These are phyloP conservation scores for Urocolius indicus DNA, from an alignment of 2,113 vertebrate species.

Conservation along the genomic window DNA sequence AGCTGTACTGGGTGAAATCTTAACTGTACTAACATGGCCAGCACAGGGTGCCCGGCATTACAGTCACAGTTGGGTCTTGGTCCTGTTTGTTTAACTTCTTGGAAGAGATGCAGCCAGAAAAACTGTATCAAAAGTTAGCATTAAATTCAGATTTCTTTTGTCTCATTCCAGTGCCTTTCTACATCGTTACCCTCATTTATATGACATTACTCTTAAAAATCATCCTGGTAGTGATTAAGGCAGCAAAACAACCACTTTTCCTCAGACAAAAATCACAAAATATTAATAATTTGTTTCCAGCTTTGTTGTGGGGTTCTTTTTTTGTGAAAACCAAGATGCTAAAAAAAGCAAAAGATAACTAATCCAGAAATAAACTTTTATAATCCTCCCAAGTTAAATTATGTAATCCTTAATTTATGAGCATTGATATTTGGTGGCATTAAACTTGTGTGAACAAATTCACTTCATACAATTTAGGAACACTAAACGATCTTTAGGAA, in stretches of 20 bases:
- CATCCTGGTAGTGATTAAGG: neutral
- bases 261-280: conserved; percentile 27
- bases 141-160: neutral
- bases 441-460: conserved; percentile 65
- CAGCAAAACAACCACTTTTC: neutral
- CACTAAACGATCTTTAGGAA: conserved; percentile 24
- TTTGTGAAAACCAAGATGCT: conserved; percentile 28
- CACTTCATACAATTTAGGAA: conserved; percentile 48
- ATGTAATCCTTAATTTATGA: conserved; percentile 50
- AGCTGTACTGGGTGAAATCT: neutral
- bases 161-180: neutral
- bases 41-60: neutral
- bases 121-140: neutral
- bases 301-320: conserved; percentile 1
- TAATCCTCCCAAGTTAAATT: conserved; percentile 50
- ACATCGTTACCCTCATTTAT: neutral
- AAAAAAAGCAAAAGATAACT: conserved; percentile 40
- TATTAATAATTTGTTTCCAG: conserved; percentile 32
- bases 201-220: conserved; percentile 28
- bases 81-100: neutral
- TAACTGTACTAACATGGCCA: neutral
- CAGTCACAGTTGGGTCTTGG: neutral
- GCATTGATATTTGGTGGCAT: conserved; percentile 46
- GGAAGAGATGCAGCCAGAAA: neutral
- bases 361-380: conserved; percentile 49